Base-by-base conservation (phyloP, 2,888 invertebrate species). In the Cremastinae sp. region DNA sequence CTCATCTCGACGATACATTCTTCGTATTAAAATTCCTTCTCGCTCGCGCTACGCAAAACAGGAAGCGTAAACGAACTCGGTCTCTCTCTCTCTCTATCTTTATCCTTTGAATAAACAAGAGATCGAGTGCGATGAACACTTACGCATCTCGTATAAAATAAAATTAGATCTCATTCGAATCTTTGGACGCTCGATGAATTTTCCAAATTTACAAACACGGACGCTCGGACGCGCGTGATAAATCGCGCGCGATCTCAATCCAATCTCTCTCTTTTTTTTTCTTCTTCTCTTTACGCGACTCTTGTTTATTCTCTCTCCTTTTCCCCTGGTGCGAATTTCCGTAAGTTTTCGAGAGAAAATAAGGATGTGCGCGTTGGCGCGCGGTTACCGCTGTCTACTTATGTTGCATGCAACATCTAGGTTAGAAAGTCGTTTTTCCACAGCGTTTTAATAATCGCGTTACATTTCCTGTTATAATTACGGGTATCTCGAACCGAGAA, bases 381-480 rank as follows among this genome's bases (percentile, higher is more conserved):
- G 58, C 72, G 8, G 59, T 5, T 20, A 39, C 64, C 49, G 18
- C 64, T 66, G 18, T 37, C 58, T 47, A 22, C 12, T n/a, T 9
- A 39, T 53, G 47, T 59, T 4, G 41, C 51, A 18, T 37, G 49
- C 58, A 2, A 18, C 8, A 18, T 39, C 58, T 59, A 74, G 74
- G 74, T 74, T 74, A 74, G 74, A 68, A 74, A 61, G 35, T 20
- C 61, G 35, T 58, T 68, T 68, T 68, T 58, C 16, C 45, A 35
- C 16, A 10, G 18, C 49, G 22, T 22, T 35, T 35, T 9, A 9
- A n/a, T 41, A 4, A 53, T 68, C 49, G 22, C 18, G 16, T 55
- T 53, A 18, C 5, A 28, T 65, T 18, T 20, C 12, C 49, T 18
- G 4, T 9, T 45, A 0, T 37, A 18, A 9, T 14, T 7, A 39